Percentiles rank a stretch among this genome's conserved stretches.
phyloP scores from a whole-genome alignment of 2,113 vertebrate genomes.

The Dasyurus viverrinus region DNA sequence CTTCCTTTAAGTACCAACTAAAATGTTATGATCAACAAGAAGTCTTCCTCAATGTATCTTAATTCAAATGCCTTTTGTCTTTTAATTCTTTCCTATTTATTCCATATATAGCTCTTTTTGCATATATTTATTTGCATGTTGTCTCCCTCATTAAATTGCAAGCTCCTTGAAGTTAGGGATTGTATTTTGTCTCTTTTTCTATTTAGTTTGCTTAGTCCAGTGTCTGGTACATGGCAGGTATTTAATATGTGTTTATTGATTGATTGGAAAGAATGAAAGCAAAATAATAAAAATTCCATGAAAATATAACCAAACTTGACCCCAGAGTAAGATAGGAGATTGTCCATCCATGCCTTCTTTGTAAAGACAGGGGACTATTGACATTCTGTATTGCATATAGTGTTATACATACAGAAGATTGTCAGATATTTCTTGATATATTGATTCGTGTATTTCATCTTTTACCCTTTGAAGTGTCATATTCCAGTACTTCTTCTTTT shows the following conservation, averaged over 20 bases:
- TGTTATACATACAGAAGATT: too few species aligned
- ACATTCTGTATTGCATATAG: neutral
- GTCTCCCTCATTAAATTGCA: neutral
- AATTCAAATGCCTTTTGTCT: neutral
- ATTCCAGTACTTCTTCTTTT: neutral
- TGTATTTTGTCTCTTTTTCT: neutral
- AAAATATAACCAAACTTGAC: neutral
- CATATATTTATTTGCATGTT: neutral
- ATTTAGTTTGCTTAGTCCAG: neutral
- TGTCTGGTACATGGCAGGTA: neutral
- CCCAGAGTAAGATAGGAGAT: neutral
- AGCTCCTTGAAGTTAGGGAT: neutral
- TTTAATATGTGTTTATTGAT: neutral
- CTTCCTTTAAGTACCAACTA: neutral
- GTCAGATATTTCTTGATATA: neutral
- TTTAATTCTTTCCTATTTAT: neutral
- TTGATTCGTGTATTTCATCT: neutral
- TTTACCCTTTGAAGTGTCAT: neutral
- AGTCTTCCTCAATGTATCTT: neutral
- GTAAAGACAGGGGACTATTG: neutral
- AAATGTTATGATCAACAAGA: neutral
- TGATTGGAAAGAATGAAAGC: neutral
- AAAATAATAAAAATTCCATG: neutral
- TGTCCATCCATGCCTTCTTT: neutral
- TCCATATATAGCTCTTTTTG: neutral